These are phyloP conservation scores for Mus spicilegus DNA, from an alignment of 2,113 vertebrate species.

Conservation along the genomic window DNA sequence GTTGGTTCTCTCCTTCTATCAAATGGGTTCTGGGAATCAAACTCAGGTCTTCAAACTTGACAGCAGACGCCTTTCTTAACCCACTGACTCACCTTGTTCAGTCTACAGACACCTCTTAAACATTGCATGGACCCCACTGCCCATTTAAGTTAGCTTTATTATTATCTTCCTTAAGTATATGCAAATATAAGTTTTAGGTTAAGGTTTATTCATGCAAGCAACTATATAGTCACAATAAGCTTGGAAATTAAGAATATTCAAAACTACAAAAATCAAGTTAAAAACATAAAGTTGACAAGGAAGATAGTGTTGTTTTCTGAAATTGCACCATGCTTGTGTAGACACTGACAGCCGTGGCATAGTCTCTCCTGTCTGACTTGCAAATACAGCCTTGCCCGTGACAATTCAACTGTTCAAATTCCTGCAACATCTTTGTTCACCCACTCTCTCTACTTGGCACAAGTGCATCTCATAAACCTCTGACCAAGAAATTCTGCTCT, in stretches of 20 bases:
- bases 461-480: neutral
- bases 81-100: neutral
- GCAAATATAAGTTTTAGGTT: slow-evolving; percentile 34
- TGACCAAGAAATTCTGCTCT: neutral
- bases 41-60: neutral
- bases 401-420: neutral
- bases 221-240: slow-evolving; percentile 16
- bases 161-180: slow-evolving; percentile 28
- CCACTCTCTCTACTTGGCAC: neutral
- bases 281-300: neutral
- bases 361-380: neutral
- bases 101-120: neutral
- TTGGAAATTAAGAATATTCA: slow-evolving; percentile 43
- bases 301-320: neutral
- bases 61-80: neutral
- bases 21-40: neutral
- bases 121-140: neutral
- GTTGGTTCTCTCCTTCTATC: neutral
- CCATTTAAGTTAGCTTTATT: slow-evolving; percentile 21
- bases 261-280: slow-evolving; percentile 44
- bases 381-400: neutral
- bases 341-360: neutral
- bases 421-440: neutral
- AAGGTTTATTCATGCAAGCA: neutral
- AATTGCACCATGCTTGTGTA: neutral